phyloP scores from a whole-genome alignment of 2,113 vertebrate species.

The Parotia lawesii region DNA sequence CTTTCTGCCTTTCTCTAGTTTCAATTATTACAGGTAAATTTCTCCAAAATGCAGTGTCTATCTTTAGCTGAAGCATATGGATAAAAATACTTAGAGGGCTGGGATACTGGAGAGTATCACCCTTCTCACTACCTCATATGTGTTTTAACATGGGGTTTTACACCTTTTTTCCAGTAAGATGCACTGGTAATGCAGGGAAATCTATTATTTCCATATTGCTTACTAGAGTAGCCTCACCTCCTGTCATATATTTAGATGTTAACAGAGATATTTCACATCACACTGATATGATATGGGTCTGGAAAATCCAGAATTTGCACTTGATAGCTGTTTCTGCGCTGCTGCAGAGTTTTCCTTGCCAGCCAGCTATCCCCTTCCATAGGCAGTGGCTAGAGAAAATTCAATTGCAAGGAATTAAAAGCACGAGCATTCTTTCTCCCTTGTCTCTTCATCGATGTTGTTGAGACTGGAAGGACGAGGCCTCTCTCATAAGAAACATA shows the following conservation, averaged over 20 bases:
- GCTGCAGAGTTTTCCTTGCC: not conserved
- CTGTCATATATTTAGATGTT: not conserved
- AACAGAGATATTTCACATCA: not conserved
- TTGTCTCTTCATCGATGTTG: not conserved
- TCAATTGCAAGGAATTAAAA: not conserved
- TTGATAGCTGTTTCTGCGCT: not conserved
- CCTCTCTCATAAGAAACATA: not conserved
- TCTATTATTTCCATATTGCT: not conserved
- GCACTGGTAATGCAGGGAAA: not conserved
- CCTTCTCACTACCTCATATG: not conserved
- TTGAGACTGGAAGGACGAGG: not conserved
- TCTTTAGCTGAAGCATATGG: not conserved
- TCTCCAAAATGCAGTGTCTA: not conserved
- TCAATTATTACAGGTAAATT: slow-evolving; percentile 8
- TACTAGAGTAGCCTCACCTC: not conserved
- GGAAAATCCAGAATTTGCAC: not conserved
- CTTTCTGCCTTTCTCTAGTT: not conserved
- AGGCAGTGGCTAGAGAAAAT: not conserved
- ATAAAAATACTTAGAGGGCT: not conserved
- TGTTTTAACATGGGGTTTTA: not conserved
- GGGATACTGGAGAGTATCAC: not conserved
- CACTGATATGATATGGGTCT: not conserved
- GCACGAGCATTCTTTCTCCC: not conserved
- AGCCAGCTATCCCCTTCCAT: not conserved
- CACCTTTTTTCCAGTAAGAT: not conserved